Evolutionary conservation across 2,888 invertebrate species (phyloP), one percentile per base, ranked within the genome.

Genomic region (Oscheius onirici): DNA sequence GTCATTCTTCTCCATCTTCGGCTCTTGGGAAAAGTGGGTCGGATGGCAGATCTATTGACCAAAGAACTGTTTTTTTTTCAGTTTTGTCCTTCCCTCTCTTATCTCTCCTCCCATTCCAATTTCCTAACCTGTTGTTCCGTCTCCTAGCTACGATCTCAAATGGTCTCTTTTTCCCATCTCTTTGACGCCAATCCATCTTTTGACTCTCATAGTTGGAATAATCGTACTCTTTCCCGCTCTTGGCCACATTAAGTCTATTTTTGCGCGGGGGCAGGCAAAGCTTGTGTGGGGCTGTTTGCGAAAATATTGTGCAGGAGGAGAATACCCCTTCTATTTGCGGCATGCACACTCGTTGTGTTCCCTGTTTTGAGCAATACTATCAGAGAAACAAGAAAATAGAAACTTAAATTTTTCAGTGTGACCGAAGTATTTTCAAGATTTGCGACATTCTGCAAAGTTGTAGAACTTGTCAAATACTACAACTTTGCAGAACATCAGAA

Each of bases 211-310:
- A 8, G 41, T 41, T 13, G 8, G 41, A 10, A 8, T 17, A 3
- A 3, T 17, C 46, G 3, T 46, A n/a, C 46, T 3, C 46, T 46
- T 13, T 13, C 46, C 13, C 46, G 46, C 46, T 46, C 46, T 17
- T 46, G 46, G 41, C 10, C 58, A 58, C 43, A 58, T 58, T 58
- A 58, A 58, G 58, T 58, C 58, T 58, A 20, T 58, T 58, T 58
- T 58, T 58, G 41, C 41, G 58, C 58, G 52, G 6, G 20, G 8
- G 24, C 24, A 13, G 3, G 20, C n/a, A 22, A 22, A 52, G 58
- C 17, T 15, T 13, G n/a, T n/a, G n/a, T n/a, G n/a, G 58, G 41
- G 58, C 58, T 58, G 58, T 58, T 58, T 58, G 58, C 58, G 58
- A 58, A 58, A 58, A 58, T 58, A 58, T 41, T n/a, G 41, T 15